Conservation (phyloP, 2,113 vertebrate species). For the Chionis minor region DNA sequence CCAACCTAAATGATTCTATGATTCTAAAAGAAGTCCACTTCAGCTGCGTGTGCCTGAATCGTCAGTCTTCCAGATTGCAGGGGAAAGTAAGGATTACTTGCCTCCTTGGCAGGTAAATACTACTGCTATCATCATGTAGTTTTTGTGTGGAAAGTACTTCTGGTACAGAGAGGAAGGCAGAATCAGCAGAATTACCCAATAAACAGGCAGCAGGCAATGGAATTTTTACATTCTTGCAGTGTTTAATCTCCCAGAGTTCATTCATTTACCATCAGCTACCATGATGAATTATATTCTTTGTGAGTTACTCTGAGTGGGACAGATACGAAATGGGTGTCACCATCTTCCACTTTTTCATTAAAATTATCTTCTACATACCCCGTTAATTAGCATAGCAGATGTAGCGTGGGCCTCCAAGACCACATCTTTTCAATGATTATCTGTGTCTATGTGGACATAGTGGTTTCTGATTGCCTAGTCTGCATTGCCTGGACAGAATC, state of each 20-base stretch:
- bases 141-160: neutral
- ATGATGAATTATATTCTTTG: neutral
- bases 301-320: neutral
- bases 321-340: neutral
- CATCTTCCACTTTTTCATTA: neutral
- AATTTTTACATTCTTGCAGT: neutral
- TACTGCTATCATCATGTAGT: fast-evolving
- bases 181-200: neutral
- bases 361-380: neutral
- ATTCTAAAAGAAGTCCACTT: neutral
- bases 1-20: neutral
- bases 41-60: neutral
- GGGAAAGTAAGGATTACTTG: neutral
- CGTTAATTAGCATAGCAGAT: neutral
- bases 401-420: neutral
- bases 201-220: neutral
- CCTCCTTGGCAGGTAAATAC: neutral
- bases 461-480: neutral
- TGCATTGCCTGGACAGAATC: neutral
- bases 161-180: neutral
- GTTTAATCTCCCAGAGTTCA: neutral
- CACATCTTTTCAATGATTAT: neutral
- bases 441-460: neutral
- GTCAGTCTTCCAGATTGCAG: neutral
- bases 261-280: neutral